phyloP scores from a whole-genome alignment of 2,888 invertebrate species.

The Nymphalis c-album region DNA sequence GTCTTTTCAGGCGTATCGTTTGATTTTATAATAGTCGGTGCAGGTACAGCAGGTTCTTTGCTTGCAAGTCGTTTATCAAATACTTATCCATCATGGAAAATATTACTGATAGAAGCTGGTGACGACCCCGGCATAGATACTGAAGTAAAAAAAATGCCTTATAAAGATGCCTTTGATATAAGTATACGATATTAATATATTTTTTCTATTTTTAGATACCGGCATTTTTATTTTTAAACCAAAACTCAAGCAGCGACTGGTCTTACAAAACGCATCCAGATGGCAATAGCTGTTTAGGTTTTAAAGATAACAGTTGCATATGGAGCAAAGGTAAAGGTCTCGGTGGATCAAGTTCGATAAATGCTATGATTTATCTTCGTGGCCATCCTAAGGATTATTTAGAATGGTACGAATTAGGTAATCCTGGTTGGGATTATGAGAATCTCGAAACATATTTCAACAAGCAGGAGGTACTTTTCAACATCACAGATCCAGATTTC shows the following conservation, averaged over 20 bases:
- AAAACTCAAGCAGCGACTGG: slow-evolving; percentile 74
- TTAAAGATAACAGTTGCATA: slow-evolving; percentile 58
- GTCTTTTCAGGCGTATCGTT: slow-evolving; percentile 50
- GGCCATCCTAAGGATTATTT: slow-evolving; percentile 80
- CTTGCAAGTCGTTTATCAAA: slow-evolving; percentile 70
- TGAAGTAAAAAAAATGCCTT: slow-evolving; percentile 51
- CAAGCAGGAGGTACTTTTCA: slow-evolving; percentile 61
- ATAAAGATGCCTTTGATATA: not conserved
- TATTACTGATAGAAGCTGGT: slow-evolving; percentile 76
- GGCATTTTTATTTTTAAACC: slow-evolving; percentile 54
- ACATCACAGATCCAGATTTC: slow-evolving; percentile 37
- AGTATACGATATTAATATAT: not conserved
- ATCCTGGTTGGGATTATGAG: slow-evolving; percentile 79
- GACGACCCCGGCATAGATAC: slow-evolving; percentile 68
- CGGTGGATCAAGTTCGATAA: slow-evolving; percentile 83
- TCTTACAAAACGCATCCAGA: slow-evolving; percentile 72
- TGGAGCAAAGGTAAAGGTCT: slow-evolving; percentile 85
- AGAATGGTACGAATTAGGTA: slow-evolving; percentile 78
- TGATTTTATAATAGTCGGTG: slow-evolving; percentile 78
- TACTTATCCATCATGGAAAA: slow-evolving; percentile 48
- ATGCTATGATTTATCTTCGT: slow-evolving; percentile 83
- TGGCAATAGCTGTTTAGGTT: slow-evolving; percentile 60
- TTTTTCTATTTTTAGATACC: slow-evolving; percentile 54
- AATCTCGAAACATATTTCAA: slow-evolving; percentile 68
- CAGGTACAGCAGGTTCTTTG: slow-evolving; percentile 80